Evolutionary conservation across 2,113 vertebrate species (phyloP), one percentile per base, ranked within the genome.

Genomic region (Rhagologus leucostigma): DNA sequence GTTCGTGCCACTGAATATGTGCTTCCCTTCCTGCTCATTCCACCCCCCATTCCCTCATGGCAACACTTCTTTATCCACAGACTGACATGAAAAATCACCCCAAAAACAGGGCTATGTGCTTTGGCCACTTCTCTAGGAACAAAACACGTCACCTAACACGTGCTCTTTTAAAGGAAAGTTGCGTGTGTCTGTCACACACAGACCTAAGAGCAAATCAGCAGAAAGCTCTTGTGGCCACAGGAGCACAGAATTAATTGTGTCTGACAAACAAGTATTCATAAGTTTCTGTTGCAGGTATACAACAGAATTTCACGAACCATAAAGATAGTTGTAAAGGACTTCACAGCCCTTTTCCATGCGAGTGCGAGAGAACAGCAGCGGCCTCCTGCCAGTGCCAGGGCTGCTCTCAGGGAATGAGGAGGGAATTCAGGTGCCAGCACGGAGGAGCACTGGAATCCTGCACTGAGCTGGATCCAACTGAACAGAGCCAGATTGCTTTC

Each of bases 131-230:
- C 56, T 50, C 47, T 16, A 71, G 55, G 46, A 65, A 11, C 23
- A 84, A 30, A 19, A 9, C 8, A 0, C 10, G 6, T 13, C 41
- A 65, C 11, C 20, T 14, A 13, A 10, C 32, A 14, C 1, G 3
- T 2, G 4, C 17, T 14, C 17, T 78, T 82, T 52, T 18, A n/a
- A 13, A 74, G 46, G 11, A 16, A 62, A 55, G 17, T 32, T 41
- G 5, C 7, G 1, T 18, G 7, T 9, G 16, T 82, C 39, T 21
- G 4, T 41, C n/a, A 32, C 39, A 44, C 11, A 41, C 33, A 55
- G 39, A 33, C 11, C 35, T 22, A 4, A 87, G 27, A 80, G 39
- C 16, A 50, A 53, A 46, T 8, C 67, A 78, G 30, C 53, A 80
- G 49, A 50, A 47, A 86, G 50, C 13, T 68, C 35, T 23, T 32